Conservation (phyloP, 2,797 vertebrate species). For the Eulemur albifrons region DNA sequence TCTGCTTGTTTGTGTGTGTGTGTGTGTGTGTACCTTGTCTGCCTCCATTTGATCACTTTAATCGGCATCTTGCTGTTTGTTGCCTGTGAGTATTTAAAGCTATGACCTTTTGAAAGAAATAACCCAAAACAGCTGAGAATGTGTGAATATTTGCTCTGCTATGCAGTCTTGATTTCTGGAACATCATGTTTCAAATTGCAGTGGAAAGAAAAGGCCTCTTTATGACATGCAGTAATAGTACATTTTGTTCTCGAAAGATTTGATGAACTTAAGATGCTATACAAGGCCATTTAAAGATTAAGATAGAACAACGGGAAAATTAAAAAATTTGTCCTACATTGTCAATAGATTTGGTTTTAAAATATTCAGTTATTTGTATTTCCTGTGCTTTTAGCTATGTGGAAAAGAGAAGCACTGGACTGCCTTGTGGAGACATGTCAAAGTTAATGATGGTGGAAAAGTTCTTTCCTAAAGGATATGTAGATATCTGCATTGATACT, state of each 20-base stretch:
- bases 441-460: constrained; percentile 46
- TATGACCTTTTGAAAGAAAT: constrained; percentile 19
- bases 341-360: background rate
- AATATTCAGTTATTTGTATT: constrained; percentile 23
- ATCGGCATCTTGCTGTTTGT: background rate
- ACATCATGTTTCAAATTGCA: constrained; percentile 30
- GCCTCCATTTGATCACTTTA: background rate
- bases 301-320: background rate
- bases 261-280: background rate
- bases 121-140: constrained; percentile 48
- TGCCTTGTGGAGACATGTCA: background rate
- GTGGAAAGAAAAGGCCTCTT: constrained; percentile 32
- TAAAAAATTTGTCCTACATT: background rate
- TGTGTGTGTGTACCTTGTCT: too few relatives aligned
- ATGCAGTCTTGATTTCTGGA: constrained; percentile 33
- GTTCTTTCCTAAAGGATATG: background rate
- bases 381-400: constrained; percentile 25
- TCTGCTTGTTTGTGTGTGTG: too few relatives aligned
- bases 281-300: constrained; percentile 20
- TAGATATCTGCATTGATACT: background rate
- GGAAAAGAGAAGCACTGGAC: background rate
- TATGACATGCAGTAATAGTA: background rate
- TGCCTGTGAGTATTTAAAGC: constrained; percentile 27
- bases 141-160: background rate
- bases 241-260: constrained; percentile 22